Base-by-base conservation (phyloP, 2,797 vertebrate genomes). In the Chelon auratus region DNA sequence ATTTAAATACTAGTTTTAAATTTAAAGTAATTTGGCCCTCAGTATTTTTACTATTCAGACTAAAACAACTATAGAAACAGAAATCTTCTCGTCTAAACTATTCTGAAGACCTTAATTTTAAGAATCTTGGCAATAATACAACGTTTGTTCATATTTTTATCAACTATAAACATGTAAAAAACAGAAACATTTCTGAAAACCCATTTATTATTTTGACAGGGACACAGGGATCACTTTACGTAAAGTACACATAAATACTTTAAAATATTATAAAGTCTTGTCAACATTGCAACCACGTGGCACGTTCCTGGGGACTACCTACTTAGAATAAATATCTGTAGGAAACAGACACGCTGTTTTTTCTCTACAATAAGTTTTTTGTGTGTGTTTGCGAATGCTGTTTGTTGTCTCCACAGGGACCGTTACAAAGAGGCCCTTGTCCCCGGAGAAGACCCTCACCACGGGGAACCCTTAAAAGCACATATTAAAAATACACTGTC, bases 391-490 rank as follows among this genome's bases (percentile, higher is more conserved):
- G 81, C n/a, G 61, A 56, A 74, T 85, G 80, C 77, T 87, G 86
- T 87, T 91, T 90, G 80, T 91, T 91, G 83, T 88, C 67, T 91
- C 91, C 75, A 84, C 15, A 22, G 90, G 66, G 86, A 84, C 72
- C 20, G n/a, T 75, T 82, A 84, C 67, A 87, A 77, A 78, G 86
- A 77, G 74, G 68, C 68, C 66, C 58, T 67, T 24, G 40, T 92
- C 90, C 75, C 91, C 18, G 43, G 88, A 89, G 92, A 85, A 83
- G 82, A 67, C 75, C 73, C 52, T 68, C 85, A 89, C 91, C 90
- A 89, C 77, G 57, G 92, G 93, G 89, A 91, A 78, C 80, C 85
- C 91, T 93, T 94, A 92, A 94, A 94, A 94, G 89, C 93, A 92
- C 91, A 93, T 92, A 93, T 93, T 93, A 92, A 94, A 93, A 93